Evolutionary conservation across 2,797 vertebrate species (phyloP), one percentile per base, ranked within the genome.

Genomic region (Oceanodroma leucorhoa): DNA sequence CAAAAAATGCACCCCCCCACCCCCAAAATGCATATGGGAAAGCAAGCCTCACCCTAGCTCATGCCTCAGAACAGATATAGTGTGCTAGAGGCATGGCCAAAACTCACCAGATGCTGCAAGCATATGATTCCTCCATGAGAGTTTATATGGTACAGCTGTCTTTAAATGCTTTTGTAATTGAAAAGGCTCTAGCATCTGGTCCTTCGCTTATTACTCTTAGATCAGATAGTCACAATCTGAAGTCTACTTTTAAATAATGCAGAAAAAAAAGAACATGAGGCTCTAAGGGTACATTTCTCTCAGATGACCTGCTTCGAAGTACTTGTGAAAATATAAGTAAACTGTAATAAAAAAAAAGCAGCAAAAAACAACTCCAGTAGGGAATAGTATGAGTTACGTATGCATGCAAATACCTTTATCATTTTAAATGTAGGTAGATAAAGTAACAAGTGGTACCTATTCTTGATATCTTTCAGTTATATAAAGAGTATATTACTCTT

Each of bases 141-240:
- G 77, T 95, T 97, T 97, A 97, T 96, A 97, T 86, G 95, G 89
- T 96, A 96, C 97, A 98, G 97, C 96, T 97, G 97, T 93, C 96
- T 97, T 96, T 93, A 95, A 79, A 97, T 76, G 95, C 92, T 97
- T 97, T 96, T 95, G 95, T 96, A 97, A 95, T 96, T 96, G 95
- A 96, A 98, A 97, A 96, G 93, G 46, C 79, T 96, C 93, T 89
- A 95, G 95, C 97, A 97, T 97, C 96, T 97, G 96, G 95, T 96
- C 93, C 92, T 97, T 95, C 70, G 53, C 93, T 96, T 97, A 97
- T 96, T 97, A 95, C 95, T 97, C 94, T 93, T 94, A 94, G 83
- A 95, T 91, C 90, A 90, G 85, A 95, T 70, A 94, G 92, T 83
- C 86, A 87, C 0, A 2, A 81, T 87, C 88, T 85, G 83, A 91